Conservation (phyloP, 92 coral and sea anemone species). For the Chrysogorgia sp. region DNA sequence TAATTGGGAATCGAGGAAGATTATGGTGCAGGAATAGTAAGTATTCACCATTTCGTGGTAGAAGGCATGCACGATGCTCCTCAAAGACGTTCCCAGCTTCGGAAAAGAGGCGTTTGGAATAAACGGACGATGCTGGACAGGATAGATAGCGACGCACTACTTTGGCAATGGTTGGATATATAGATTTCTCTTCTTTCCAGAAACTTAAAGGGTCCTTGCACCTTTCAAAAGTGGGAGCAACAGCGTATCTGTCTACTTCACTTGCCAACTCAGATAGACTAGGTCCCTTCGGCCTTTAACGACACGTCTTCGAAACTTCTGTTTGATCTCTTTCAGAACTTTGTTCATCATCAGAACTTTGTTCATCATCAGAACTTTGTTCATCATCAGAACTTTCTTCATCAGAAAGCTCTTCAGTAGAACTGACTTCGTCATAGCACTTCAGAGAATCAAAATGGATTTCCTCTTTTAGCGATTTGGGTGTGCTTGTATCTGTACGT, state of each 20-base stretch:
- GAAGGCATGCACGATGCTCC: slow-evolving; percentile 40
- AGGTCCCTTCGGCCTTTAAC: slow-evolving; percentile 18
- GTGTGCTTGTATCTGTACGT: slow-evolving; percentile 10
- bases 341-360: slow-evolving; percentile 1
- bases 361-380: slow-evolving; percentile 18
- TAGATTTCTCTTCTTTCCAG: slow-evolving; percentile 25
- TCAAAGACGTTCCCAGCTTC: slow-evolving; percentile 40
- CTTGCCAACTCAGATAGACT: slow-evolving; percentile 21
- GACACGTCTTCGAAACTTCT: slow-evolving; percentile 15
- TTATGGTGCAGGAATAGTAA: slow-evolving; percentile 36
- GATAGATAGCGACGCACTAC: slow-evolving; percentile 33
- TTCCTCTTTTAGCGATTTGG: slow-evolving; percentile 40
- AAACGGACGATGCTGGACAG: slow-evolving; percentile 39
- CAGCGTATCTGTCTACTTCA: slow-evolving; percentile 29
- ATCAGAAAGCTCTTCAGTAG: slow-evolving; percentile 1
- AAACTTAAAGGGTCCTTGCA: slow-evolving; percentile 16
- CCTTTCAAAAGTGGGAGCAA: slow-evolving; percentile 24
- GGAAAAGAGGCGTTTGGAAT: slow-evolving; percentile 25
- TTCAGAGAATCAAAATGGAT: slow-evolving; percentile 30
- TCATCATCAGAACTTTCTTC: slow-evolving; percentile 3
- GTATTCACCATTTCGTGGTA: slow-evolving; percentile 35
- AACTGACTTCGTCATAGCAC: slow-evolving; percentile 26
- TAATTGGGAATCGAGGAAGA: slow-evolving; percentile 31
- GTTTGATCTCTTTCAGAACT: slow-evolving; percentile 27
- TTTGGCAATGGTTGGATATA: slow-evolving; percentile 29